Evolutionary conservation across 2,113 vertebrate species (phyloP), one percentile per base, ranked within the genome.

Genomic region (Chrysemys picta): DNA sequence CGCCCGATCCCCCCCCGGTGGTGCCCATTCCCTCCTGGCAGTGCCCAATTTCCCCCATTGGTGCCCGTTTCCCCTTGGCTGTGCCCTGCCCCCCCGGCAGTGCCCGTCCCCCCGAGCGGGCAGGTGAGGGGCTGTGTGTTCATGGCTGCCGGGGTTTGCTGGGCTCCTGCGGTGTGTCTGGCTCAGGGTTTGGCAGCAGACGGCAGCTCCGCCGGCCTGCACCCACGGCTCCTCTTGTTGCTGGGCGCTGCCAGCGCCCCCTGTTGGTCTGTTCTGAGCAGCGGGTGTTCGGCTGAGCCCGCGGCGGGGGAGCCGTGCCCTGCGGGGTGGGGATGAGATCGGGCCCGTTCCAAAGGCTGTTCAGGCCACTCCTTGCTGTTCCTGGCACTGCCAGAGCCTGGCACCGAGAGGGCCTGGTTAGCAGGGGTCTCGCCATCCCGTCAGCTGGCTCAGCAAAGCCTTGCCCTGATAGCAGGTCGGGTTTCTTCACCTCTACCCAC

Each of bases 241-340:
- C 2, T 2, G 82, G 49, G 83, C 88, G 72, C 82, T 11, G 8
- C 78, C 21, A 7, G 56, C 5, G 5, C 24, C 1, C 6, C 80
- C 3, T 1, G 50, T 25, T 0, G 1, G 1, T 0, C 50, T 0
- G 0, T 35, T n/a, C 1, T 1, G 54, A 0, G 10, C 56, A 52
- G 11, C 45, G 31, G 54, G 16, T 13, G 11, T 8, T 25, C 10
- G 24, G 38, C 52, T 24, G 25, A 54, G n/a, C 13, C 75, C 2
- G 38, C 79, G 2, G 65, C 88, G 47, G 3, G 16, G 38, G 82
- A 24, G 12, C 27, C 57, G 14, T 24, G 31, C 27, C 29, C 57
- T 59, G 27, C 4, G 25, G 27, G 27, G 11, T 1, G 27, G 57
- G 57, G 57, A 29, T 1, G 27, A 11, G 57, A 14, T 14, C 2